Evolutionary conservation across 2,797 vertebrate genomes (phyloP), one percentile per base, ranked within the genome.

Genomic region (Hoplostethus mediterraneus): DNA sequence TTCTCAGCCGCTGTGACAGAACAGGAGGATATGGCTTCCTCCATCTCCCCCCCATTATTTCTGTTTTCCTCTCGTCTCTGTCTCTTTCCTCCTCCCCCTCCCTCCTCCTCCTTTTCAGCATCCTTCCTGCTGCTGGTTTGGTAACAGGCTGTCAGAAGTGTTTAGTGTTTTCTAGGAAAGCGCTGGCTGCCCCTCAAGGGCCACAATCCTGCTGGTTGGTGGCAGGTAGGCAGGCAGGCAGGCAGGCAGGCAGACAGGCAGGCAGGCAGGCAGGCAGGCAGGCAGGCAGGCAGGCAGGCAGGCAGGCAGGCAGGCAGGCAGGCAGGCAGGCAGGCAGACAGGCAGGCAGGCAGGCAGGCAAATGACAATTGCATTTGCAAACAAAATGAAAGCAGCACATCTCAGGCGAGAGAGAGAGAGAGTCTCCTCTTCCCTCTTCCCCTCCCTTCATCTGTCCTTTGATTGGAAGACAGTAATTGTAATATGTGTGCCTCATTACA

Each of bases 81-180:
- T 58, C 13, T 36, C 31, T 16, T 40, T 63, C 61, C 56, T 6
- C 63, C 21, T 49, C 54, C 33, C 16, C 31, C 17, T 40, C 57
- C 13, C 33, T 17, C 42, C 13, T 40, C 28, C 17, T 14, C 31
- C 30, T 31, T 53, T 40, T 60, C 21, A 0, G 13, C 67, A 25
- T 73, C 54, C 67, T 63, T 53, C 62, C 11, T 40, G 48, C 74
- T 54, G 60, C 69, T 48, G 73, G 40, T 71, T 75, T 84, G 77
- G 88, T 84, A 85, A 87, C 77, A 81, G 83, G 61, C 83, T 90
- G 89, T 91, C 93, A 91, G 71, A 63, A 81, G 60, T 64, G 63
- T 80, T 92, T 84, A 90, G 71, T 25, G 66, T 87, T 74, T 75
- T 58, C 76, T 81, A 63, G 40, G 59, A 86, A 86, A 83, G 75